A percentile compares a stretch with the other conserved stretches of the same genome.
phyloP scores from a whole-genome alignment of 2,888 invertebrate species.

The Drosophila merina region DNA sequence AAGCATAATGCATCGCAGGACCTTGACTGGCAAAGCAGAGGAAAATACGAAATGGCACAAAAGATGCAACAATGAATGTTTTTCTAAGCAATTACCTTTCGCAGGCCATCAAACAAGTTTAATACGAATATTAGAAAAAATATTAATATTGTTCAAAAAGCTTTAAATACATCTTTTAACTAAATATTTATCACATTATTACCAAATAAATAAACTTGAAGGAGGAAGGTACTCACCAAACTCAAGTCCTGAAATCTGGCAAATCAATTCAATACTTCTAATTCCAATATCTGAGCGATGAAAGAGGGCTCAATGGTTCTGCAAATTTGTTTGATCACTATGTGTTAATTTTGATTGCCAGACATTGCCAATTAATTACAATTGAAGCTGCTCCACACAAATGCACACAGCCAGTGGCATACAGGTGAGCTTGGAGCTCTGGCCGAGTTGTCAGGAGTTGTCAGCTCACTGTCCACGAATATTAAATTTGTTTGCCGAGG shows the following conservation, averaged over 20 bases:
- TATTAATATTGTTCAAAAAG: background rate
- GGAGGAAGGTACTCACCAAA: background rate
- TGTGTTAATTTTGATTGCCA: slow-evolving; percentile 68
- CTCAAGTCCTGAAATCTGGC: background rate
- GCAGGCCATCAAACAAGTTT: background rate
- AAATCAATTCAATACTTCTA: background rate
- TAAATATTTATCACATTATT: background rate
- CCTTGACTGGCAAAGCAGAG: slow-evolving; percentile 12
- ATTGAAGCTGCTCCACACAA: slow-evolving; percentile 36
- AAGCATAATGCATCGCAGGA: slow-evolving; percentile 35
- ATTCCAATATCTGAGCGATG: background rate
- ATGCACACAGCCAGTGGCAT: slow-evolving; percentile 1
- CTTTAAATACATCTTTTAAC: background rate
- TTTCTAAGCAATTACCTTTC: background rate
- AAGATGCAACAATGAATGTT: background rate
- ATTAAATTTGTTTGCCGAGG: slow-evolving; percentile 62
- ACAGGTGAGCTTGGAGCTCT: background rate
- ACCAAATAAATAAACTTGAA: background rate
- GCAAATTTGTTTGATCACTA: slow-evolving; percentile 44
- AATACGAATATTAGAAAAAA: too few species aligned
- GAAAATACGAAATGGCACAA: background rate
- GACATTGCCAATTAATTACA: slow-evolving; percentile 69
- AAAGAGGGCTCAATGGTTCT: background rate
- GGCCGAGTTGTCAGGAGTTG: slow-evolving; percentile 29
- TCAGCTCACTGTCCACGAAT: slow-evolving; percentile 54